A percentile compares a stretch with the other conserved stretches of the same genome.
Evolutionary conservation across 2,113 vertebrate genomes (phyloP).

Genomic region (Ivindomyrus marchei): DNA sequence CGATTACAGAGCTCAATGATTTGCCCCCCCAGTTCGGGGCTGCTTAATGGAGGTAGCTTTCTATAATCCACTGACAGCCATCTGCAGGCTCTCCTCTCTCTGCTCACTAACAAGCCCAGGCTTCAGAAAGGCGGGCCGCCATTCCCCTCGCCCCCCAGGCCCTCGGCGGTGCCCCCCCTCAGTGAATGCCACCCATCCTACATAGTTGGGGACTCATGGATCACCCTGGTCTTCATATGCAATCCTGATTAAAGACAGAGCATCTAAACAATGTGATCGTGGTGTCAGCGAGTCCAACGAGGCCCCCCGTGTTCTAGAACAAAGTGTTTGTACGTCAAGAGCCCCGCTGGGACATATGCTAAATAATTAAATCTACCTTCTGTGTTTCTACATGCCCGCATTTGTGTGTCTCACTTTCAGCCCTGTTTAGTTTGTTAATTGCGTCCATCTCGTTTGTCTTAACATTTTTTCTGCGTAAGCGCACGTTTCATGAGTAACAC

Average conservation of each 20-base stretch:
- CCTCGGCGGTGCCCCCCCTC: background rate
- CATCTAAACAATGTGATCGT: background rate
- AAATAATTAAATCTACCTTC: slow-evolving; percentile 4
- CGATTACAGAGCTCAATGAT: background rate
- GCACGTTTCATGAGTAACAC: slow-evolving; percentile 62
- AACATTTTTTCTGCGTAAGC: background rate
- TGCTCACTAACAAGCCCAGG: slow-evolving; percentile 21
- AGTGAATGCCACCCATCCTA: background rate
- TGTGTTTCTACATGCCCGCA: background rate
- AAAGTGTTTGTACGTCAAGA: background rate
- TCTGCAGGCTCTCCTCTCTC: slow-evolving; percentile 27
- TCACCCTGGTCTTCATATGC: background rate
- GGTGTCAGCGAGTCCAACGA: background rate
- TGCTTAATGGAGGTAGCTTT: background rate
- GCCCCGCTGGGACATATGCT: background rate
- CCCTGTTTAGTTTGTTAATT: background rate
- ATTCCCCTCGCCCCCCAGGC: background rate
- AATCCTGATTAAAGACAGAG: background rate
- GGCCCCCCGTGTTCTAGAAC: background rate
- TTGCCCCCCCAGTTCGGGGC: background rate
- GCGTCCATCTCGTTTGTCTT: background rate
- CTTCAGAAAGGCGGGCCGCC: background rate
- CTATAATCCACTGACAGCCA: slow-evolving; percentile 36
- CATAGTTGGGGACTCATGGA: background rate
- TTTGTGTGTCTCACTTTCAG: too few relatives aligned